phyloP scores from a whole-genome alignment of 2,888 invertebrate species.

The Pyralis farinalis region DNA sequence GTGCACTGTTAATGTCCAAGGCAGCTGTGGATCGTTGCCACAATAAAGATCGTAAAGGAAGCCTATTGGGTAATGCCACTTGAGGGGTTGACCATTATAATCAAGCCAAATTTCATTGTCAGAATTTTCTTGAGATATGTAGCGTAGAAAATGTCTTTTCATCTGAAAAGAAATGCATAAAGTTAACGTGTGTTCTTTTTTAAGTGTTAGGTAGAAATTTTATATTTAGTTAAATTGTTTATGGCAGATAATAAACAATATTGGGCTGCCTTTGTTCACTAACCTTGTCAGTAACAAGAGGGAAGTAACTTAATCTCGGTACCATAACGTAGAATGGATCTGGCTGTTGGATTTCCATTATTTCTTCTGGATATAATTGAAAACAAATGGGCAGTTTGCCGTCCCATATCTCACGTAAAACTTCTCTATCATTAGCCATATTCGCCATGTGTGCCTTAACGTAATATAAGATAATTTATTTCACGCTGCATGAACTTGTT shows the following conservation, averaged over 20 bases:
- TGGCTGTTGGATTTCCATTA: conserved; percentile 92
- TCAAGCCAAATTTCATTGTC: conserved; percentile 97
- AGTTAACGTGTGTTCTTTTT: too few species aligned
- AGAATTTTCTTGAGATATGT: conserved; percentile 89
- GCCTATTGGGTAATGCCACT: conserved; percentile 94
- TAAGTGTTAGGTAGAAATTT: too few species aligned
- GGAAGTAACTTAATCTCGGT: conserved; percentile 95
- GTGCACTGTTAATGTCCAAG: conserved; percentile 97
- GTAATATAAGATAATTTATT: too few species aligned
- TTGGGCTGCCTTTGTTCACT: background rate
- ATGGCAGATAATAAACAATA: background rate
- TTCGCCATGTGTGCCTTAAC: too few species aligned
- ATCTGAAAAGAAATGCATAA: conserved; percentile 76
- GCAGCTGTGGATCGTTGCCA: conserved; percentile 86
- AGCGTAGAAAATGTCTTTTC: conserved; percentile 92
- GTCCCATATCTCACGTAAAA: conserved; percentile 97
- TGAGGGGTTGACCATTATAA: conserved; percentile 93
- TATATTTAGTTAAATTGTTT: background rate
- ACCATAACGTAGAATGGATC: conserved; percentile 97
- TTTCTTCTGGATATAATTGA: conserved; percentile 92
- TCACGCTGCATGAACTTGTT: too few species aligned
- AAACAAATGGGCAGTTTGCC: conserved; percentile 97
- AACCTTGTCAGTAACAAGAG: conserved; percentile 96
- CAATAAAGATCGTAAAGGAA: conserved; percentile 93
- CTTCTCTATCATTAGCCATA: conserved; percentile 98